phyloP scores from a whole-genome alignment of 2,113 vertebrate species.

The Enhydra lutris region DNA sequence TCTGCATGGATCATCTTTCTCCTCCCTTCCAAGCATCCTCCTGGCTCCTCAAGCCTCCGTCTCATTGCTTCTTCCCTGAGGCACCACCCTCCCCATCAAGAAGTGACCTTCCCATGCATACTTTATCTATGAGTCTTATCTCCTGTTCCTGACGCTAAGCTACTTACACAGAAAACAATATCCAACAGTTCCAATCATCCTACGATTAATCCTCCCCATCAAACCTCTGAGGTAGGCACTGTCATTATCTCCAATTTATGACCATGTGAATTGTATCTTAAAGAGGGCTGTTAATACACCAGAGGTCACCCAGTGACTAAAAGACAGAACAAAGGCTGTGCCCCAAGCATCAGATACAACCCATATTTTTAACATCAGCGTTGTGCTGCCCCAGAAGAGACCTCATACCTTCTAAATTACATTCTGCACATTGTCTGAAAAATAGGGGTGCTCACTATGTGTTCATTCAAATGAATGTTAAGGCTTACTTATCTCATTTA shows the following conservation, averaged over 20 bases:
- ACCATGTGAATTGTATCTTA: neutral
- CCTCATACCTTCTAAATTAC: neutral
- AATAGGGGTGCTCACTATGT: neutral
- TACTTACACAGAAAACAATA: neutral
- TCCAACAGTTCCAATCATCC: neutral
- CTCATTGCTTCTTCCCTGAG: neutral
- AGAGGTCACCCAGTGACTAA: neutral
- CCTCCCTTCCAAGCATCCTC: neutral
- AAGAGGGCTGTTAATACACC: neutral
- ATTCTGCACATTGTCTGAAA: neutral
- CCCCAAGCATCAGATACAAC: accelerated
- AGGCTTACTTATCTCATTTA: neutral
- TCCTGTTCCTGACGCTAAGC: neutral
- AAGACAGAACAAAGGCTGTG: neutral
- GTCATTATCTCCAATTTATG: neutral
- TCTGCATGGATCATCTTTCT: neutral
- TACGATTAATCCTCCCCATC: neutral
- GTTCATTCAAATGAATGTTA: neutral
- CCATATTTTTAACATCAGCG: neutral
- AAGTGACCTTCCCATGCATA: neutral
- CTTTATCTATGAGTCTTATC: neutral
- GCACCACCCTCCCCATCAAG: neutral
- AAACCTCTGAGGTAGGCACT: neutral
- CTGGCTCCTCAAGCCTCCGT: neutral
- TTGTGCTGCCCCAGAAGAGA: neutral